Conservation (phyloP, 2,888 invertebrate species). For the Agriopis leucophaearia region DNA sequence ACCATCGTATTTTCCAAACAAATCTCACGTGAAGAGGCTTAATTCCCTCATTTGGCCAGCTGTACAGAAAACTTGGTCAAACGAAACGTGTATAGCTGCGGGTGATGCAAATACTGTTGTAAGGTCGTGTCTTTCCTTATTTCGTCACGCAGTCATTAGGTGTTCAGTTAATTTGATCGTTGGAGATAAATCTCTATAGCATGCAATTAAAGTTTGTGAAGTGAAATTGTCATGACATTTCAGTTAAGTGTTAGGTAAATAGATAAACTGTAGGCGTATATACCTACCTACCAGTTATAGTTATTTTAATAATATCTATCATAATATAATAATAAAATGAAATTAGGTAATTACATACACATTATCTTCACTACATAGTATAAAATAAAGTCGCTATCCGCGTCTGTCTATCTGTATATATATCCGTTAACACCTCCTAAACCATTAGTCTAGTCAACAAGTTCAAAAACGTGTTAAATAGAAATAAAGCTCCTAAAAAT, state of each 20-base stretch:
- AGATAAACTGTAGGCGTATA: too few species aligned
- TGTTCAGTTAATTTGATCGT: slow-evolving; percentile 19
- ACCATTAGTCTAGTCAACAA: too few species aligned
- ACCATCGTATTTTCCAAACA: background rate
- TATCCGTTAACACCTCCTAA: too few species aligned
- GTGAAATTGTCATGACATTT: slow-evolving; percentile 6
- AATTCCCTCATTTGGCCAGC: background rate
- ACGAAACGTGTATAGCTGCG: slow-evolving; percentile 28
- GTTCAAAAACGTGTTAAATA: too few species aligned
- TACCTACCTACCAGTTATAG: too few species aligned
- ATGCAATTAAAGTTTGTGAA: background rate
- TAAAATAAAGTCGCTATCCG: too few species aligned
- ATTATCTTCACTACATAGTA: too few species aligned
- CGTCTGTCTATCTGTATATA: too few species aligned
- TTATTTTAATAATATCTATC: too few species aligned
- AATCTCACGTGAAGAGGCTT: background rate
- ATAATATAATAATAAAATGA: too few species aligned
- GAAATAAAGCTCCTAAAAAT: too few species aligned
- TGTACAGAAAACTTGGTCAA: background rate
- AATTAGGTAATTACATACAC: too few species aligned
- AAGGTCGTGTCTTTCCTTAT: slow-evolving; percentile 36
- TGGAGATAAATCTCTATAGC: slow-evolving; percentile 5
- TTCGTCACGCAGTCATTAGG: slow-evolving; percentile 23
- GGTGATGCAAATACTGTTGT: slow-evolving; percentile 38
- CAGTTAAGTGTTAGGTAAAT: background rate